phyloP scores from a whole-genome alignment of 2,797 vertebrate genomes.

The Anniella stebbinsi region DNA sequence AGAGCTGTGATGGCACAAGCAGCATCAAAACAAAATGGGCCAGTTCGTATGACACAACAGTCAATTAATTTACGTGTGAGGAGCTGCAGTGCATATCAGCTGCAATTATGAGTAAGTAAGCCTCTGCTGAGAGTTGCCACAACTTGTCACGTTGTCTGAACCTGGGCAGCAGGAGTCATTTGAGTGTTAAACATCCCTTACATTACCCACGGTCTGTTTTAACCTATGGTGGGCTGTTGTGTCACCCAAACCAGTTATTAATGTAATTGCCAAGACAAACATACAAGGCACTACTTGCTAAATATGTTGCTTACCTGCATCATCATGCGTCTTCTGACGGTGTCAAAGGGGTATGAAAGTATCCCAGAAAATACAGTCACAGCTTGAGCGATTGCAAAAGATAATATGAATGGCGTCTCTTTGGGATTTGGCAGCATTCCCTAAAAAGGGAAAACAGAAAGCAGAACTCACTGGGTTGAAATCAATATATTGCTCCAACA shows the following conservation, averaged over 20 bases:
- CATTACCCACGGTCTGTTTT: no score
- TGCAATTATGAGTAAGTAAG: no score
- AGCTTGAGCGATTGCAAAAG: constrained; percentile 73
- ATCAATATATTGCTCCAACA: not conserved
- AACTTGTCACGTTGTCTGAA: no score
- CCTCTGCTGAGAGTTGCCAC: no score
- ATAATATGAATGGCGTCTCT: constrained; percentile 67
- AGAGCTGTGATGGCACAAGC: not conserved
- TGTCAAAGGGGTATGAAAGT: constrained; percentile 74
- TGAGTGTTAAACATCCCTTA: no score
- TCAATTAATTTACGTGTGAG: no score
- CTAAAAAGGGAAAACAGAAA: constrained; percentile 50
- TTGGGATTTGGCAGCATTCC: constrained; percentile 74
- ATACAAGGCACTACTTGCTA: not conserved
- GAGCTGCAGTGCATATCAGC: no score
- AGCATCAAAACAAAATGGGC: not conserved
- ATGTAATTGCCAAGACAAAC: not conserved
- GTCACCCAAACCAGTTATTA: not conserved
- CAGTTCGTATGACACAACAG: no score
- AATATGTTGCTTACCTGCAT: constrained; percentile 69
- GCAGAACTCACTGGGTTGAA: not conserved
- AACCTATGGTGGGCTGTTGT: no score
- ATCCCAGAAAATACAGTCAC: constrained; percentile 74
- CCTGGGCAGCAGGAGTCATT: no score
- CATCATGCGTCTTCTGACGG: constrained; percentile 72